A percentile compares a stretch with the other conserved stretches of the same genome.
Conservation (phyloP, 2,888 invertebrate species). For the Thumatha senex region DNA sequence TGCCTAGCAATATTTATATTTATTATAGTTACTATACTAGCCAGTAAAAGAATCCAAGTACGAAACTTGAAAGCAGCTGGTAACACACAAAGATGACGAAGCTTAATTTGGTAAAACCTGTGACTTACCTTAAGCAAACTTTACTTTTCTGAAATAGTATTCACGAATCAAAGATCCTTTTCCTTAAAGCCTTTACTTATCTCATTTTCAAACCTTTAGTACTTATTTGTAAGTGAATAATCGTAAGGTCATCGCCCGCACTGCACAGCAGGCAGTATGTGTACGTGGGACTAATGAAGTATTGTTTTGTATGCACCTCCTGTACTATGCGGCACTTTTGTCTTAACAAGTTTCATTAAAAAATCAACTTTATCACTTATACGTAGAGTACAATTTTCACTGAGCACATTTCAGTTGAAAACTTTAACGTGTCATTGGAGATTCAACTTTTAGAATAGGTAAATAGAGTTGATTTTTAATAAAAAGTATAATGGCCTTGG, state of each 20-base stretch:
- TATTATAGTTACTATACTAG: too few relatives aligned
- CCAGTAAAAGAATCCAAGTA: too few relatives aligned
- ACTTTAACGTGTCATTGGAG: not conserved
- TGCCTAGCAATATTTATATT: too few relatives aligned
- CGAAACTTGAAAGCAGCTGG: too few relatives aligned
- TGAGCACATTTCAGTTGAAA: not conserved
- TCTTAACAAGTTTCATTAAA: not conserved
- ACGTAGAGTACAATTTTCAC: not conserved
- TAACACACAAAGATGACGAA: too few relatives aligned
- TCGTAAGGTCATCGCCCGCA: conserved; percentile 21
- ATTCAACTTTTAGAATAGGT: not conserved
- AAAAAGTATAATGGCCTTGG: not conserved
- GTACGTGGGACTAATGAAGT: conserved; percentile 35
- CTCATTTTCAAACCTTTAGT: not conserved
- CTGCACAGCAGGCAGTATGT: conserved; percentile 11
- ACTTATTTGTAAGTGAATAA: not conserved
- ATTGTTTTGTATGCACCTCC: conserved; percentile 43
- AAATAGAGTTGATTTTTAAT: not conserved
- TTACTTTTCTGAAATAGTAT: too few relatives aligned
- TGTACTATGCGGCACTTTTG: conserved; percentile 6
- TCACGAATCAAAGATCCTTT: too few relatives aligned
- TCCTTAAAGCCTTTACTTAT: too few relatives aligned
- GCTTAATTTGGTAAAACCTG: too few relatives aligned
- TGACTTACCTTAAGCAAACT: too few relatives aligned
- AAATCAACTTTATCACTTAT: not conserved